Base-by-base conservation (phyloP, 2,797 vertebrate species). In the Oreochromis mossambicus region DNA sequence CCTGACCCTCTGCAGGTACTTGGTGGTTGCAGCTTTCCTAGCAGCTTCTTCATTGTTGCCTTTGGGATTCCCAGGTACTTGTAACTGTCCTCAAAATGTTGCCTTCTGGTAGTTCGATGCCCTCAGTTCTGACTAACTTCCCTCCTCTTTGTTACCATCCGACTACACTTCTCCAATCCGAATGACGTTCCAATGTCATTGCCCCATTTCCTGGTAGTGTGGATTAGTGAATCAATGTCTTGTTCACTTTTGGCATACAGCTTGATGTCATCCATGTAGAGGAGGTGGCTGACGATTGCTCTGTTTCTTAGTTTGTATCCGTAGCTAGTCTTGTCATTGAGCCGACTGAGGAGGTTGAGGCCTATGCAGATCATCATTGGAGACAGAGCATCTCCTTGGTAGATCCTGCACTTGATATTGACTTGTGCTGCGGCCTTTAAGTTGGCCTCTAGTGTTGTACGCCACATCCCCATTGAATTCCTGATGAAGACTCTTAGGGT, bases 131-230 rank as follows among this genome's bases (percentile, higher is more conserved):
- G 32, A 34, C 34, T 34, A 34, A 7, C 34, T 34, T 34, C 34
- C 34, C 34, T 34, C 8, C 26, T 34, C 34, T 34, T 34, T 2
- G 7, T 34, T 34, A 34, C 34, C 34, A 34, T 34, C 55, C 0
- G 5, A 58, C 55, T 58, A 58, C 55, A 58, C 26, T 58, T 58
- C 55, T 2, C 5, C 1, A 9, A 0, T 32, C 55, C 0, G 26
- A 56, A 2, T 2, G 55, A 6, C 8, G 17, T 56, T 32, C 55
- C 26, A 2, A 1, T 56, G 55, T 29, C 12, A 24, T 54, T 54
- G 21, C 21, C 7, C 11, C 7, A 1, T 54, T 13, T 3, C 8
- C 55, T 56, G 1, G 26, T 56, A 9, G 26, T 32, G 55, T 32
- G 26, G 0, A 32, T 56, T 14, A 56, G 26, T 29, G 55, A 56